Conservation (phyloP, 2,888 invertebrate genomes). For the Hymenopus coronatus region DNA sequence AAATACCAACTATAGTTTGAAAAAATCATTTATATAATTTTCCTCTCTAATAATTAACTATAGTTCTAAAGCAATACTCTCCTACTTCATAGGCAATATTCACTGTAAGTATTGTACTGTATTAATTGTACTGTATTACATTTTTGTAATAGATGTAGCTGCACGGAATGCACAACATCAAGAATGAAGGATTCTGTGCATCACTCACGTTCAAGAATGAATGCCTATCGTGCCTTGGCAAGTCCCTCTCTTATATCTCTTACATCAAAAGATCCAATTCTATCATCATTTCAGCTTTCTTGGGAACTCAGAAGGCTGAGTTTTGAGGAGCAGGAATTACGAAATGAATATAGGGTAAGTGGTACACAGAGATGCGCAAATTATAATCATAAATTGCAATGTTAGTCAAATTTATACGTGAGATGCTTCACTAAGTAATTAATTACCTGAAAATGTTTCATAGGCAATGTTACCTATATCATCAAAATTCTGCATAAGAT, state of each 20-base stretch:
- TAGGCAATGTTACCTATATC: too few species aligned
- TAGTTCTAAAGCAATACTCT: too few species aligned
- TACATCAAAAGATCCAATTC: conserved; percentile 4
- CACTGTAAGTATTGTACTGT: too few species aligned
- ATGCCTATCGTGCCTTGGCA: conserved; percentile 1
- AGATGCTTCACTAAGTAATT: too few species aligned
- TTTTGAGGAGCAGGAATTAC: background rate
- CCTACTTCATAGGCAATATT: too few species aligned
- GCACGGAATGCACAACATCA: background rate
- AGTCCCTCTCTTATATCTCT: conserved; percentile 11
- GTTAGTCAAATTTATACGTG: too few species aligned
- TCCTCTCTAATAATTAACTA: too few species aligned
- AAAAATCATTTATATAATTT: background rate
- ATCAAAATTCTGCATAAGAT: too few species aligned
- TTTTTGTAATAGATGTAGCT: background rate
- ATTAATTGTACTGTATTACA: background rate
- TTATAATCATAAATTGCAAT: too few species aligned
- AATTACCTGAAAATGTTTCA: too few species aligned
- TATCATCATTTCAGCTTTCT: background rate
- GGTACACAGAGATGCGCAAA: too few species aligned
- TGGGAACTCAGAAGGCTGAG: conserved; percentile 8
- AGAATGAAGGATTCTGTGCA: background rate
- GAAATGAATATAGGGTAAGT: background rate
- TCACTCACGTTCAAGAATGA: background rate
- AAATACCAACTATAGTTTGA: background rate